Evolutionary conservation across 2,113 vertebrate genomes (phyloP).

Genomic region (Sardina pilchardus): DNA sequence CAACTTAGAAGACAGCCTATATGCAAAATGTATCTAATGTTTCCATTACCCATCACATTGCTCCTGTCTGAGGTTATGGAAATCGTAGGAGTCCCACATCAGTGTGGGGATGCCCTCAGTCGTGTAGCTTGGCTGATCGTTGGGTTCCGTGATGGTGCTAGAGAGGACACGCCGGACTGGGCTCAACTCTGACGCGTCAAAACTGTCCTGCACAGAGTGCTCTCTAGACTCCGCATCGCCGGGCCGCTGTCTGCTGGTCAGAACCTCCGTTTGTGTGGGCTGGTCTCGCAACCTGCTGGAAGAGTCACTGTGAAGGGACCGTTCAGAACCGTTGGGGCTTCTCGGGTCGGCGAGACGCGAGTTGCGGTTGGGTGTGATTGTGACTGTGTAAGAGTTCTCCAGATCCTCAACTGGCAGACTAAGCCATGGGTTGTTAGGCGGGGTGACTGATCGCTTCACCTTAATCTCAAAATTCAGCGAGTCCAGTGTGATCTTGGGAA

Average conservation of each 20-base stretch:
- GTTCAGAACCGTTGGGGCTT: background rate
- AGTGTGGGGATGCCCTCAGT: slow-evolving; percentile 55
- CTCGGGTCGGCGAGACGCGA: slow-evolving; percentile 7
- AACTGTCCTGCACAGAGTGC: slow-evolving; percentile 11
- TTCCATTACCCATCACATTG: slow-evolving; percentile 52
- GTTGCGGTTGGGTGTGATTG: slow-evolving; percentile 55
- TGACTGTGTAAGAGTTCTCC: slow-evolving; percentile 67
- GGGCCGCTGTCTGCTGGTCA: background rate
- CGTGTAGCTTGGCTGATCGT: slow-evolving; percentile 35
- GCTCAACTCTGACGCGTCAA: slow-evolving; percentile 52
- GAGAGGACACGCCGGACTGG: slow-evolving; percentile 58
- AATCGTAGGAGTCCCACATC: slow-evolving; percentile 71
- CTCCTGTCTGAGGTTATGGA: slow-evolving; percentile 58
- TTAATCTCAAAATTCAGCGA: slow-evolving; percentile 67
- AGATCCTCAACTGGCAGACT: slow-evolving; percentile 68
- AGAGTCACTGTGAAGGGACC: accelerated
- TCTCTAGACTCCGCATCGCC: background rate
- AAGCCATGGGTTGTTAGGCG: slow-evolving; percentile 71
- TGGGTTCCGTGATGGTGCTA: slow-evolving; percentile 62
- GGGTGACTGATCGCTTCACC: slow-evolving; percentile 56
- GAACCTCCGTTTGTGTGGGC: slow-evolving; percentile 23
- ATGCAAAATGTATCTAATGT: background rate
- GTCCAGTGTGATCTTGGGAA: slow-evolving; percentile 53
- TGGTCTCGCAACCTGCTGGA: slow-evolving; percentile 30
- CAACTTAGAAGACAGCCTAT: background rate